Conservation (phyloP, 2,797 vertebrate genomes). For the Petrocephalus sullivani region DNA sequence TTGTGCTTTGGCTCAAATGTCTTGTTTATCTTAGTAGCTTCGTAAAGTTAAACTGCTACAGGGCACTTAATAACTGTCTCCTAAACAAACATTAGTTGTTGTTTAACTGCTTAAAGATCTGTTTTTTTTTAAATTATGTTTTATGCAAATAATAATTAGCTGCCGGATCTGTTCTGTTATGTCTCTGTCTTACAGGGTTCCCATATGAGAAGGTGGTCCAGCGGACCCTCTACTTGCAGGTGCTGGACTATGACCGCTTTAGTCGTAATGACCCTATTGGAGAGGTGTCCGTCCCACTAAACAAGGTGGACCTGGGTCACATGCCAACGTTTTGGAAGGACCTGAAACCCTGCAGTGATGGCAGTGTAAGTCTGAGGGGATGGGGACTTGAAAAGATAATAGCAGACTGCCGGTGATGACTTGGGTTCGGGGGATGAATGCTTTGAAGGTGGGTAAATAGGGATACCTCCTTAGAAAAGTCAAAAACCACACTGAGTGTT, state of each 20-base stretch:
- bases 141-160: not conserved
- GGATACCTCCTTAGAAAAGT: not conserved
- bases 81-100: not conserved
- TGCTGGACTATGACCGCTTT: conserved; percentile 97
- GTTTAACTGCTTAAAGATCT: not conserved
- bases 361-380: conserved; percentile 78
- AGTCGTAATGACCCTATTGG: conserved; percentile 97
- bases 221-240: conserved; percentile 93
- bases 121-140: not conserved
- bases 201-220: conserved; percentile 98
- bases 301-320: conserved; percentile 95
- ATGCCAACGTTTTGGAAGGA: conserved; percentile 99
- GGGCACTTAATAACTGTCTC: not conserved
- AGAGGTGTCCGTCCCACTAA: conserved; percentile 93
- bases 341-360: conserved; percentile 96
- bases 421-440: not conserved
- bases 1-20: not conserved
- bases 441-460: not conserved
- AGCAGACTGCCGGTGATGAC: not conserved
- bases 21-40: not conserved
- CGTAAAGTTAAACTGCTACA: not conserved
- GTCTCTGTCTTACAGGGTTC: conserved; percentile 66
- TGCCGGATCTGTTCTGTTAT: not conserved
- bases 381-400: not conserved
- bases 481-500: not conserved